phyloP scores from a whole-genome alignment of 2,797 vertebrate genomes.

The Cygnus olor region DNA sequence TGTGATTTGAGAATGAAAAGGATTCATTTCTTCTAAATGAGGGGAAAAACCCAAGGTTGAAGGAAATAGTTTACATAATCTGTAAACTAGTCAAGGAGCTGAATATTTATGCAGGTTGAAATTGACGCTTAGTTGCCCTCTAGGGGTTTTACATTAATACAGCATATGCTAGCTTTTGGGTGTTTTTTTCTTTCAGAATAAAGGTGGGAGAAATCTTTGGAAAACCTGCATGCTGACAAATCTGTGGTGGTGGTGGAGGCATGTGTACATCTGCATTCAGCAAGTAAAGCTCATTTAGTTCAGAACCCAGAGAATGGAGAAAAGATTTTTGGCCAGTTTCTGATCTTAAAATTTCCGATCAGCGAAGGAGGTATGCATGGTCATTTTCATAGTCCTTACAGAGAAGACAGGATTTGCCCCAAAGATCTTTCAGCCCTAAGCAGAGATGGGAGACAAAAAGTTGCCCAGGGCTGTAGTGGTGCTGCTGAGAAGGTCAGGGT shows the following conservation, averaged over 20 bases:
- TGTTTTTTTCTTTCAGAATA: constrained; percentile 44
- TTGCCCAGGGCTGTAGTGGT: neutral
- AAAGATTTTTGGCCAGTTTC: neutral
- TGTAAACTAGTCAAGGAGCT: constrained; percentile 62
- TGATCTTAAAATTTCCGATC: neutral
- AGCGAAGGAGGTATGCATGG: neutral
- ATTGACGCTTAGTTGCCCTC: constrained; percentile 80
- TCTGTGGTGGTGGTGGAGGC: constrained; percentile 39
- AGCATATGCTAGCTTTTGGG: constrained; percentile 65
- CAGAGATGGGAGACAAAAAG: neutral
- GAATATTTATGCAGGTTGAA: constrained; percentile 69
- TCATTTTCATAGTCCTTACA: rapidly evolving
- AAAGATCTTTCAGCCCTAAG: neutral
- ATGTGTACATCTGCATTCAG: constrained; percentile 50
- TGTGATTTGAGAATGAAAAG: constrained; percentile 67
- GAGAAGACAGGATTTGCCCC: neutral
- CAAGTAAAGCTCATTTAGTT: neutral
- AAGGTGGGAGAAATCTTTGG: constrained; percentile 30
- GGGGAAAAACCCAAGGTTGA: constrained; percentile 10
- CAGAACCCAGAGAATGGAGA: neutral
- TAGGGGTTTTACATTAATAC: constrained; percentile 78
- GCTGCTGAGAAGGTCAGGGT: neutral
- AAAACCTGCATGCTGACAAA: constrained; percentile 47
- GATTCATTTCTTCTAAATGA: constrained; percentile 70
- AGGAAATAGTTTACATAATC: constrained; percentile 65